Evolutionary conservation across 30 jellyfish, hydroid and myxozoan genomes (phyloP).

Genomic region (Turritopsis rubra): DNA sequence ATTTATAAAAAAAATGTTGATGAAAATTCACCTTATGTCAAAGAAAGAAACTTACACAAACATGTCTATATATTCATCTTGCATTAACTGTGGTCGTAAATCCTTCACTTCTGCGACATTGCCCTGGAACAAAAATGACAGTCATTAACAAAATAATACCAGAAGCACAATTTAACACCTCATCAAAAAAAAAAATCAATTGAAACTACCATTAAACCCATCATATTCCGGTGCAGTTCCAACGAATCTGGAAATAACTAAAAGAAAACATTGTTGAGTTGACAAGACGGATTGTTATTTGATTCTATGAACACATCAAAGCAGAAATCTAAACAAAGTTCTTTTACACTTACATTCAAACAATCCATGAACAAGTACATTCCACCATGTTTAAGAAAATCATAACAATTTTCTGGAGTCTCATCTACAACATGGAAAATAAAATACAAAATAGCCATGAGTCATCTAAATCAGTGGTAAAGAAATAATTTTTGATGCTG

Average conservation of each 20-base stretch:
- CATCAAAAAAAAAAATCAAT: not conserved
- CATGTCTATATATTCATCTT: conserved; percentile 25
- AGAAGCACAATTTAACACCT: not conserved
- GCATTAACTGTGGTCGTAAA: conserved; percentile 41
- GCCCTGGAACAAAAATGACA: conserved; percentile 42
- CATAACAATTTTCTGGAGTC: conserved; percentile 58
- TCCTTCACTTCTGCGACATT: conserved; percentile 67
- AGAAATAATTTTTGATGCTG: not conserved
- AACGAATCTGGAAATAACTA: conserved; percentile 40
- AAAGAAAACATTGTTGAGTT: not conserved
- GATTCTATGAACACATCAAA: not conserved
- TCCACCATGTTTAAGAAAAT: conserved; percentile 46
- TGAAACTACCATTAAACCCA: conserved; percentile 53
- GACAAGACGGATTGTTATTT: not conserved
- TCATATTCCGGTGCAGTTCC: conserved; percentile 40
- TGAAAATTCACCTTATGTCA: too few relatives aligned
- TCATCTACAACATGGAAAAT: conserved; percentile 36
- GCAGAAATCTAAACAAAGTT: not conserved
- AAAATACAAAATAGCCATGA: not conserved
- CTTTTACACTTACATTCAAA: conserved; percentile 29
- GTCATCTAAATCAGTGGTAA: not conserved
- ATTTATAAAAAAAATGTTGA: not conserved
- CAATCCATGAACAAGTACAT: conserved; percentile 42
- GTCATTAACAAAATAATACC: not conserved
- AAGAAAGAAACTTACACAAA: conserved; percentile 47